Percentiles rank a stretch among this genome's conserved stretches.
phyloP scores from a whole-genome alignment of 2,888 invertebrate genomes.

The Agrotis exclamationis region DNA sequence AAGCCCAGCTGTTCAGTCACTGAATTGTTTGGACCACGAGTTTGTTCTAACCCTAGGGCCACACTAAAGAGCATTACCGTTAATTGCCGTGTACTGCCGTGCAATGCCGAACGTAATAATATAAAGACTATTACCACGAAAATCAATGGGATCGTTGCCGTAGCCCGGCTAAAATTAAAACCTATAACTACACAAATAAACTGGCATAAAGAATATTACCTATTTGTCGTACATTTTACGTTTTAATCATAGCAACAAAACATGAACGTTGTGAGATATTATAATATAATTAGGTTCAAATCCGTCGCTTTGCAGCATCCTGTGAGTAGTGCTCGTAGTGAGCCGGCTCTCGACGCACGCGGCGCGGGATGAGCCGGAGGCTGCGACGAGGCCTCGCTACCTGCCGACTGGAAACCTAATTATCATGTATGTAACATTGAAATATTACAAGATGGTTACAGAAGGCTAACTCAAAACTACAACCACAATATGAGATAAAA shows the following conservation, averaged over 20 bases:
- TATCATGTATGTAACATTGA: neutral
- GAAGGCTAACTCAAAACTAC: neutral
- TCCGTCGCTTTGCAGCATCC: neutral
- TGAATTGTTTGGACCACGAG: no score
- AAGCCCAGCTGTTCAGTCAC: no score
- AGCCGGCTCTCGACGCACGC: slow-evolving; percentile 4
- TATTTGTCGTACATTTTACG: no score
- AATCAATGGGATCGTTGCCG: no score
- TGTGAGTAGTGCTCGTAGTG: neutral
- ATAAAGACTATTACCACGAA: no score
- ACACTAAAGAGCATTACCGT: no score
- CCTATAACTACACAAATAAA: no score
- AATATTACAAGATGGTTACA: neutral
- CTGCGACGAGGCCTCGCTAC: slow-evolving; percentile 3
- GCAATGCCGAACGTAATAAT: no score
- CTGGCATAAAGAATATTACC: no score
- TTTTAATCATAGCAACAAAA: neutral
- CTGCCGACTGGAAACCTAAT: slow-evolving; percentile 5
- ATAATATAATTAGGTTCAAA: slow-evolving; percentile 27
- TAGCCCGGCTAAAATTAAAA: no score
- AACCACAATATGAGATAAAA: neutral
- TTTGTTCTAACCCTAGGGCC: no score
- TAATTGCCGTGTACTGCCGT: no score
- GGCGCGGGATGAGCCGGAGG: neutral
- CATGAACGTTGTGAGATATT: slow-evolving; percentile 4